Base-by-base conservation (phyloP, 2,888 invertebrate genomes). In the Cloeon dipterum region DNA sequence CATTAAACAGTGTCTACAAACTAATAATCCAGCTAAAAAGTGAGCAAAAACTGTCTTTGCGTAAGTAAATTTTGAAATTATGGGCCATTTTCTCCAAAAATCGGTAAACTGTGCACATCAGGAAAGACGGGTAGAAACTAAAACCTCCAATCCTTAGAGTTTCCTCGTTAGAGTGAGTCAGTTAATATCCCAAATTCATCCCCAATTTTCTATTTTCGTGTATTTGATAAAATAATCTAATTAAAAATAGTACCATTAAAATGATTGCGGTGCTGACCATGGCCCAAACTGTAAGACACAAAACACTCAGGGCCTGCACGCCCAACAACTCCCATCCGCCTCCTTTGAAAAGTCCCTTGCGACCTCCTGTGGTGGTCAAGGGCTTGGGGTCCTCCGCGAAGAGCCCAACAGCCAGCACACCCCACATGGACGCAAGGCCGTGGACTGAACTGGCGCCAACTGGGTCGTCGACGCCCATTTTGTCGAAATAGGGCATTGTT, bases 371-470 rank as follows among this genome's bases (percentile, higher is more conserved):
- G 0, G 86, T 79, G 32, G 70, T 66, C 52, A 88, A 62, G 0
- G 88, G 79, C 39, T 68, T 57, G 1, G 89, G 88, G 52, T 82
- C 70, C 39, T 85, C 77, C 11, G 86, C 86, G 51, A 91, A 89
- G 0, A 91, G 58, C 0, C 91, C 89, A 2, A 89, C 83, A 0
- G 86, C 79, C 13, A 86, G 40, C 14, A 86, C 73, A 10, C 89
- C 83, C 85, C 64, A 54, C 48, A 64, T 47, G 20, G 62, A 62
- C 18, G 51, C 45, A 46, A 58, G 26, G 43, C 58, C 88, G 50
- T 89, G 88, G 2, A 88, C 88, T 0, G 88, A 69, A 11, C 82
- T 74, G 0, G 91, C 91, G 0, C 88, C 86, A 0, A 91, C 91
- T 0, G 91, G 91, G 54, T 85, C 85, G 49, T 91, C 91, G 1